These are phyloP conservation scores for Sitobion miscanthi DNA, from an alignment of 1,140 invertebrate genomes.

Conservation along the genomic window DNA sequence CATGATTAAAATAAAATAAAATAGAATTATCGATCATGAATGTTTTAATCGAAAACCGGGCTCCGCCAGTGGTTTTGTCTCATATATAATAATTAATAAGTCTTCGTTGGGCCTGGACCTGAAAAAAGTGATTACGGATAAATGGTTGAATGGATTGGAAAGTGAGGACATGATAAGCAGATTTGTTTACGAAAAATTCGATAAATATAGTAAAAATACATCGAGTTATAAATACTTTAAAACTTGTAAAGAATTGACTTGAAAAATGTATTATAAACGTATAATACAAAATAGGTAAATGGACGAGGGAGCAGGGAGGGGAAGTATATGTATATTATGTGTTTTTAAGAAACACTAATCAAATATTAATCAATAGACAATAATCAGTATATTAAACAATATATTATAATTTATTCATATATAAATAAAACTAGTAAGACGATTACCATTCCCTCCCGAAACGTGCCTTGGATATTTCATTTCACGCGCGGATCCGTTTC, in stretches of 20 bases:
- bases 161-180: too few species aligned
- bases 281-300: not conserved
- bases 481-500: not conserved
- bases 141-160: too few species aligned
- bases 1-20: too few species aligned
- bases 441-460: not conserved
- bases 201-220: not conserved
- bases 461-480: constrained; percentile 4
- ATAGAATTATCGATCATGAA: too few species aligned
- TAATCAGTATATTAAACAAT: not conserved
- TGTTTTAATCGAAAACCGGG: not conserved
- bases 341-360: not conserved
- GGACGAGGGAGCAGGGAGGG: too few species aligned
- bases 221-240: not conserved
- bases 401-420: not conserved
- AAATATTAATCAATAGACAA: not conserved
- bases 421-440: not conserved
- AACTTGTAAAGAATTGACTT: not conserved
- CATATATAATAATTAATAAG: too few species aligned
- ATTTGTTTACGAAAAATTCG: not conserved
- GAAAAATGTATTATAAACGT: not conserved
- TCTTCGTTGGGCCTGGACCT: too few species aligned
- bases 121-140: too few species aligned
- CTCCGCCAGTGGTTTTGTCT: not conserved
- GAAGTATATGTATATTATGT: not conserved